Percentiles rank a stretch among this genome's conserved stretches.
Evolutionary conservation across 2,888 invertebrate species (phyloP).

Genomic region (Dryomyza anilis): DNA sequence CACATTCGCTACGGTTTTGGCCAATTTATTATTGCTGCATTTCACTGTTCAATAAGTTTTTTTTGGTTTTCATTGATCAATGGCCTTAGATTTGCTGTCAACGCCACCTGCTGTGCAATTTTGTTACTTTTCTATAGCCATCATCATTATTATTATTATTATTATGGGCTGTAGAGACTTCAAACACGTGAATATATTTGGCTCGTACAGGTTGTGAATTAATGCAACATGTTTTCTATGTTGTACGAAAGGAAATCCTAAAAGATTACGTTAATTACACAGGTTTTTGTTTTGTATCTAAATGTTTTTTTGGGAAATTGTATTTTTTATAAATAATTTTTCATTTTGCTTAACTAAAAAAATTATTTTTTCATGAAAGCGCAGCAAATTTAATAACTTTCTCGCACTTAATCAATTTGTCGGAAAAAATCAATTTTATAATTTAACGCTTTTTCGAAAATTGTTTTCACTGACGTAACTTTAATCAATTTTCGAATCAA

Average conservation of each 20-base stretch:
- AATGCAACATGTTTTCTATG: neutral
- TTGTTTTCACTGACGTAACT: too few species aligned
- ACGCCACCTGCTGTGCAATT: slow-evolving; percentile 6
- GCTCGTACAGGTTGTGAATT: neutral
- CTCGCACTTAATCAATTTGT: too few species aligned
- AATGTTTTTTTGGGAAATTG: neutral
- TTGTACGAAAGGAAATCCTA: slow-evolving; percentile 23
- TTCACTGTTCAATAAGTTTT: slow-evolving; percentile 13
- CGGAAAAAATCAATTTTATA: too few species aligned
- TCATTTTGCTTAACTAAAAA: too few species aligned
- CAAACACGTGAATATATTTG: neutral
- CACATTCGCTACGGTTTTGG: slow-evolving; percentile 1
- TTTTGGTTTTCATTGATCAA: neutral
- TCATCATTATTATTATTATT: neutral
- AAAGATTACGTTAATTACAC: slow-evolving; percentile 21
- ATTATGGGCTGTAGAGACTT: neutral
- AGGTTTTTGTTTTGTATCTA: slow-evolving; percentile 6
- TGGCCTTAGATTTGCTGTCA: neutral
- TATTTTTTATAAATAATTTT: too few species aligned
- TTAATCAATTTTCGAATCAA: too few species aligned
- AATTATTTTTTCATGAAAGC: too few species aligned
- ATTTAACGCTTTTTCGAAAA: too few species aligned
- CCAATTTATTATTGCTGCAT: slow-evolving; percentile 14
- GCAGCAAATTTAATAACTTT: too few species aligned
- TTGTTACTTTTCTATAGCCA: neutral